A percentile compares a stretch with the other conserved stretches of the same genome.
These are phyloP conservation scores for Chelonoidis abingdonii DNA, from an alignment of 2,113 vertebrate species.

Conservation along the genomic window DNA sequence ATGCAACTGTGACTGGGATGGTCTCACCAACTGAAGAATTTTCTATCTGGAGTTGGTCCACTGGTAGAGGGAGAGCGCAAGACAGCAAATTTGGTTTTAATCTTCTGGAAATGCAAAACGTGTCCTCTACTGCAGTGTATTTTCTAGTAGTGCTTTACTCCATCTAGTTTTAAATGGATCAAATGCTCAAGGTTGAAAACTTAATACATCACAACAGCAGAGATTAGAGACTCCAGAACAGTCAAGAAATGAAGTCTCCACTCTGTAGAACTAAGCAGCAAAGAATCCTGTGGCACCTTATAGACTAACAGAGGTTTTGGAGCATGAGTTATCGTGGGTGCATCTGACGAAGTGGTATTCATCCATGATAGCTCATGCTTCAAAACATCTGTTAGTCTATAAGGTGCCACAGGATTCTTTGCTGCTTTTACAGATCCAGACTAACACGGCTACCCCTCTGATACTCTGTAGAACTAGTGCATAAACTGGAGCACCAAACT, in stretches of 20 bases:
- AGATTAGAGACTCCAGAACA: background rate
- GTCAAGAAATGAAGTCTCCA: background rate
- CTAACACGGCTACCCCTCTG: too few species aligned
- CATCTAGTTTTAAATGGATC: fast-evolving
- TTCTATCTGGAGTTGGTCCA: background rate
- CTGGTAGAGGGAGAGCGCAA: background rate
- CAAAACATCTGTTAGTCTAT: too few species aligned
- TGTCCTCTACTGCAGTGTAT: background rate
- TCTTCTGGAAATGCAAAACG: background rate
- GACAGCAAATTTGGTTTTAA: background rate
- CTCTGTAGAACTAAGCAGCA: background rate
- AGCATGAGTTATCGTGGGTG: too few species aligned
- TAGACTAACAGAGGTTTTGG: too few species aligned
- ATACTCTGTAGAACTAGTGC: background rate
- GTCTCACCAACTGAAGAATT: background rate
- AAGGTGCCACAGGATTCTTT: too few species aligned
- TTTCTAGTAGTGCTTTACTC: background rate
- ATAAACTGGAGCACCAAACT: background rate
- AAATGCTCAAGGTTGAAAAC: background rate
- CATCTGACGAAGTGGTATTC: too few species aligned
- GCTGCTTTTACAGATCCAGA: too few species aligned
- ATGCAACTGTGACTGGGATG: background rate
- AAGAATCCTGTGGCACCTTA: too few species aligned
- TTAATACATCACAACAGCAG: background rate
- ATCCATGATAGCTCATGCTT: too few species aligned